Evolutionary conservation across 2,797 vertebrate genomes (phyloP), one percentile per base, ranked within the genome.

Genomic region (Gallinago nigripennis): DNA sequence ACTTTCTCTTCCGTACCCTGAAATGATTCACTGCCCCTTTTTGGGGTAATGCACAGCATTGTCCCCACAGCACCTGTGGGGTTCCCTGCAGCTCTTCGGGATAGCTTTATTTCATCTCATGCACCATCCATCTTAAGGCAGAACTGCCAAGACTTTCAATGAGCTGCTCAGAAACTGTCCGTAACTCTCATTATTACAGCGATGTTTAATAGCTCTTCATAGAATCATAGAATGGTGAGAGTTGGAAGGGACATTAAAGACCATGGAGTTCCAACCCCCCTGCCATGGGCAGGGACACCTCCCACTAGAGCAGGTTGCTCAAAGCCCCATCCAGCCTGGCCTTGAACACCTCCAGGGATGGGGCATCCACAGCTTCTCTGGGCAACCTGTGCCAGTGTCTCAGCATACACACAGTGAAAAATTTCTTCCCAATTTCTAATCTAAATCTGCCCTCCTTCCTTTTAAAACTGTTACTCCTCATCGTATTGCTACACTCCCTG

Each of bases 1-100:
- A 54, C 94, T 97, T 94, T 96, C 95, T 83, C 82, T 95, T 93
- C 80, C 57, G 81, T 20, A 14, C 43, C 56, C 85, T 56, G 70
- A 45, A 81, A 72, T 82, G 72, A 85, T 71, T 93, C 89, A 25
- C 45, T 14, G 21, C 39, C 8, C 6, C 33, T 93, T 93, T 39
- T 50, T 65, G 20, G 77, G 64, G 31, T 31, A 3, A 48, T 24
- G 46, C 46, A 48, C 21, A 48, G 46, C 46, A 48, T 13, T 48
- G 46, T 69, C 35, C 12, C 61, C 16, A 1, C 8, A 0, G 35
- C 77, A 33, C 65, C 20, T 9, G 0, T 4, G 71, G 16, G 9
- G 61, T 75, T 57, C 8, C 4, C 63, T 45, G 43, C 43, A 28
- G 58, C 70, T 90, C 51, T 45, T 31, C 1, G 1, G 33, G 37